Evolutionary conservation across 2,797 vertebrate genomes (phyloP), one percentile per base, ranked within the genome.

Genomic region (Sebastes taczanowskii): DNA sequence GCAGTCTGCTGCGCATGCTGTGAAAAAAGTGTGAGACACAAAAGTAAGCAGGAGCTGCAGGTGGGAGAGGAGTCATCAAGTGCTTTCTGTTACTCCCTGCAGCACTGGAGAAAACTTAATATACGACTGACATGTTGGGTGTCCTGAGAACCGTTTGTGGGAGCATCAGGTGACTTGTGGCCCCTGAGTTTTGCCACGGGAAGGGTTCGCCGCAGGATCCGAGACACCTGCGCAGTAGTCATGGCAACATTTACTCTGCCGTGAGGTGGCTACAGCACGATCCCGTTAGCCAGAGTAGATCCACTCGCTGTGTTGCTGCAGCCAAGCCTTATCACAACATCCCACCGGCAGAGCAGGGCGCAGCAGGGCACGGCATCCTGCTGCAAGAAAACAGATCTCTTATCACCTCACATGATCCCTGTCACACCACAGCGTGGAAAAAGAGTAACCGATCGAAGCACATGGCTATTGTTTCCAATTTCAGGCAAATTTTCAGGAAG

Each of bases 321-420:
- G 80, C 53, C 67, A 49, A 83, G 53, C 87, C 79, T 68, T 86
- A 86, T 85, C 80, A 87, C 80, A 93, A 93, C 84, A 92, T 75
- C 82, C 81, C 89, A 23, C 88, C 55, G 5, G 56, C 86, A 0
- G 89, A 71, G 89, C 55, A 0, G 52, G 55, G 58, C 81, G 2
- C 87, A 74, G 85, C 32, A 20, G 75, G 86, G 32, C 20, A 3
- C 66, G 6, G 65, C 29, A 14, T 75, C 71, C 77, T 73, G 88
- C 88, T 81, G 89, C 81, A 56, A 61, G 67, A 87, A 89, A 92
- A 90, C 85, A 83, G 86, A 94, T 93, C 83, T 52, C 35, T 63
- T 91, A 74, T 85, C 84, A 55, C 58, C 49, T 46, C 90, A 89
- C 80, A 60, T 88, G 89, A 92, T 81, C 77, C 72, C 74, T 71